Evolutionary conservation across 2,113 vertebrate species (phyloP).

Genomic region (Chlamydotis undulata): DNA sequence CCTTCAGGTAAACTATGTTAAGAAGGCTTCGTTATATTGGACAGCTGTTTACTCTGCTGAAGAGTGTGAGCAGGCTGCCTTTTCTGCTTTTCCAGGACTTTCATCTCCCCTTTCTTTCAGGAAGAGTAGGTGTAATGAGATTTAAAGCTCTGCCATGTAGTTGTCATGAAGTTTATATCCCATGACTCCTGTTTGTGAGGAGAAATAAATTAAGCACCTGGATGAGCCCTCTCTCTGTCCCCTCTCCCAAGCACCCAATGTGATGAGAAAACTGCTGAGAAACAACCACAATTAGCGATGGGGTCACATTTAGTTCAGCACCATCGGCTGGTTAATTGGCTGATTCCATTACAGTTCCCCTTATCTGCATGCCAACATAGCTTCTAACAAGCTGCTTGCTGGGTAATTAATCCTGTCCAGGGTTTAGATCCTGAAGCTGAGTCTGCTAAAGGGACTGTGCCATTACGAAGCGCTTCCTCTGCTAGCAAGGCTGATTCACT

Average conservation of each 20-base stretch:
- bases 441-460: conserved; percentile 18
- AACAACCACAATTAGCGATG: conserved; percentile 73
- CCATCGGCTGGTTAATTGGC: conserved; percentile 78
- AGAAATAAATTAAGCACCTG: conserved; percentile 60
- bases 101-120: conserved; percentile 37
- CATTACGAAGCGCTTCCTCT: background rate
- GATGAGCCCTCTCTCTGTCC: conserved; percentile 1
- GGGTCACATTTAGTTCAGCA: conserved; percentile 80
- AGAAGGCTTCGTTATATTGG: conserved; percentile 21
- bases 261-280: conserved; percentile 73
- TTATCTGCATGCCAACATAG: conserved; percentile 65
- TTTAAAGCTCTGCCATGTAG: conserved; percentile 21
- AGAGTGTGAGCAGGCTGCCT: conserved; percentile 22
- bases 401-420: conserved; percentile 72
- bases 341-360: conserved; percentile 67
- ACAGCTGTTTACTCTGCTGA: conserved; percentile 37
- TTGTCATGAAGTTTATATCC: conserved; percentile 44
- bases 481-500: background rate
- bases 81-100: conserved; percentile 35
- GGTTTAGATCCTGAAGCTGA: conserved; percentile 39
- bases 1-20: conserved; percentile 35
- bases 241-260: background rate
- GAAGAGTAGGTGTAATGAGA: background rate
- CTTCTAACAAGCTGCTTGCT: conserved; percentile 70
- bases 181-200: conserved; percentile 48